Percentiles rank a stretch among this genome's conserved stretches.
These are phyloP conservation scores for Entomyzon cyanotis DNA, from an alignment of 2,113 vertebrate genomes.

Conservation along the genomic window DNA sequence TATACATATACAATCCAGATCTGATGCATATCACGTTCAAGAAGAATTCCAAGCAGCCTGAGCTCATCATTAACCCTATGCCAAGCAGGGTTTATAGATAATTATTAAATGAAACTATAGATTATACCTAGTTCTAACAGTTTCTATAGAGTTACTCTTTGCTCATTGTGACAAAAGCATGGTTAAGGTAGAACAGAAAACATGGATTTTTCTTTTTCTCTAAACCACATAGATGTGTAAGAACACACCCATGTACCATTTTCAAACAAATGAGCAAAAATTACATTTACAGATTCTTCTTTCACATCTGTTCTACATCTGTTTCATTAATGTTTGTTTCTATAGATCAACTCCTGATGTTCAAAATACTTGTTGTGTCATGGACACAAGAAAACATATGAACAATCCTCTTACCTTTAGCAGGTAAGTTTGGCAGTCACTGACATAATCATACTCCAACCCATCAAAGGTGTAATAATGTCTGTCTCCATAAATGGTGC, in stretches of 20 bases:
- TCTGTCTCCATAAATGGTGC: slow-evolving; percentile 92
- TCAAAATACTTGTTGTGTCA: neutral
- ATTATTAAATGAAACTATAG: neutral
- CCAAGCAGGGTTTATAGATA: neutral
- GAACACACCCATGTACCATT: neutral
- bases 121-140: neutral
- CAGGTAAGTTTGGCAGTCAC: slow-evolving; percentile 94
- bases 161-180: neutral
- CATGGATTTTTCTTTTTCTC: neutral
- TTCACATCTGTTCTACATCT: neutral
- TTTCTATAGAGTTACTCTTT: neutral
- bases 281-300: neutral
- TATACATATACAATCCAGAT: neutral
- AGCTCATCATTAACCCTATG: neutral
- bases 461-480: slow-evolving; percentile 97
- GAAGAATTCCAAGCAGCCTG: slow-evolving; percentile 2
- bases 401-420: slow-evolving; percentile 78
- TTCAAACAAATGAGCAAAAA: neutral
- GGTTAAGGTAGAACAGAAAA: neutral
- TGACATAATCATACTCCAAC: slow-evolving; percentile 93
- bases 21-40: neutral
- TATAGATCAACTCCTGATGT: neutral
- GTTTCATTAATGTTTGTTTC: neutral
- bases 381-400: neutral
- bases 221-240: neutral